Evolutionary conservation across 2,888 invertebrate species (phyloP).

Genomic region (Drosophila colorata): DNA sequence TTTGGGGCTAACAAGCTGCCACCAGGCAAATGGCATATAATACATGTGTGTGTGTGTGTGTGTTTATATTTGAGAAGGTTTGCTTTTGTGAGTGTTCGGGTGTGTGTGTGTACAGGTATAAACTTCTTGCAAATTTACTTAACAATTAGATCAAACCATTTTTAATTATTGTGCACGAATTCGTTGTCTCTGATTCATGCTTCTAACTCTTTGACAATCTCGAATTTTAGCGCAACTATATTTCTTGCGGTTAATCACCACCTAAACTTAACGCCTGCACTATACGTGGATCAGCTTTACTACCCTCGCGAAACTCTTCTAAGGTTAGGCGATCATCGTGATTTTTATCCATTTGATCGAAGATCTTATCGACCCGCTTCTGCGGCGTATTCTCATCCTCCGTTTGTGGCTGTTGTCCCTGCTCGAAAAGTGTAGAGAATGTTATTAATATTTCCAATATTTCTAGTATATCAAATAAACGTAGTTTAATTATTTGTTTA

Average conservation of each 20-base stretch:
- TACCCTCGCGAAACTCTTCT: slow-evolving; percentile 99
- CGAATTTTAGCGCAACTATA: slow-evolving; percentile 87
- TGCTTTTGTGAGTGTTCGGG: slow-evolving; percentile 11
- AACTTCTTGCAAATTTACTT: slow-evolving; percentile 35
- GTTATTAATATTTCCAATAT: neutral
- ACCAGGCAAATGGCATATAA: slow-evolving; percentile 43
- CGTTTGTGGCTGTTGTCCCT: slow-evolving; percentile 95
- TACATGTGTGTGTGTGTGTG: slow-evolving; percentile 32
- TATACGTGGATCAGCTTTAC: slow-evolving; percentile 99
- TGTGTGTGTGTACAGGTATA: slow-evolving; percentile 14
- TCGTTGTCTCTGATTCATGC: slow-evolving; percentile 56
- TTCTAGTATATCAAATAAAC: neutral
- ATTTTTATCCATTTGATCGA: slow-evolving; percentile 99
- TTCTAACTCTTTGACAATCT: slow-evolving; percentile 89
- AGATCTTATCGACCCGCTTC: slow-evolving; percentile 98
- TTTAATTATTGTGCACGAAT: slow-evolving; percentile 52
- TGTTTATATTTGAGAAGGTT: slow-evolving; percentile 12
- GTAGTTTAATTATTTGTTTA: too few species aligned
- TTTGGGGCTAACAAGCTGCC: slow-evolving; percentile 53
- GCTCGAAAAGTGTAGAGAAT: slow-evolving; percentile 87
- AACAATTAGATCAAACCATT: slow-evolving; percentile 36
- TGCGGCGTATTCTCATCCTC: slow-evolving; percentile 97
- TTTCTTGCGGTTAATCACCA: slow-evolving; percentile 93
- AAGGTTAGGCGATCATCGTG: slow-evolving; percentile 96
- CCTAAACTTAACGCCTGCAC: slow-evolving; percentile 97